Base-by-base conservation (phyloP, 2,797 vertebrate genomes). In the Hippocampus kuda region DNA sequence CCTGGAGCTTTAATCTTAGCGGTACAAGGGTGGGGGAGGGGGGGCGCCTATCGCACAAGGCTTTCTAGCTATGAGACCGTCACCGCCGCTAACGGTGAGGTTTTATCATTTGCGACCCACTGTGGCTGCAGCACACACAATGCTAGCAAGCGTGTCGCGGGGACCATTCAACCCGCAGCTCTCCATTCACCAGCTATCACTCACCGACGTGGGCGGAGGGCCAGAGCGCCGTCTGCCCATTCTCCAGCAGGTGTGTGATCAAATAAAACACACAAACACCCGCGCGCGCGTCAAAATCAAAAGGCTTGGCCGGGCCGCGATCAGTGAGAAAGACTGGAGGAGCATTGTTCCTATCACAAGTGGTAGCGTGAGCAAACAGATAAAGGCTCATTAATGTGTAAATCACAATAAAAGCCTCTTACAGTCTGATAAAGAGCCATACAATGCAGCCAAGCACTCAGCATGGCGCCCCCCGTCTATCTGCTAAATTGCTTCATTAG, bases 341-440 rank as follows among this genome's bases (percentile, higher is more conserved):
- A 72, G 68, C 74, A 68, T 79, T 83, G 81, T 86, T 66, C 70
- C 75, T 56, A n/a, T 70, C 78, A 79, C 73, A 75, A 83, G 76
- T 68, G 74, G 77, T 83, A 81, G 80, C 73, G 79, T 82, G 83
- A 87, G 83, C 84, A 83, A 85, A 88, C 78, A 84, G 80, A 86
- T 86, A 83, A 84, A 87, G 68, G 76, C 83, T 84, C 83, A 85
- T 90, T 87, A 88, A 83, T 82, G 83, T 87, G 85, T 84, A 88
- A 89, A 88, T 88, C 83, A 79, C 83, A 86, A 87, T 86, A 76
- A 84, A 88, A 88, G 85, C 84, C 79, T 85, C 85, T 90, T 86
- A 87, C 76, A 81, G 79, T 82, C 81, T 75, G 85, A 87, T 85
- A 84, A 86, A 84, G 84, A 82, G 81, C 82, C 56, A 75, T 74